Base-by-base conservation (phyloP, 2,797 vertebrate species). In the Crenichthys baileyi region DNA sequence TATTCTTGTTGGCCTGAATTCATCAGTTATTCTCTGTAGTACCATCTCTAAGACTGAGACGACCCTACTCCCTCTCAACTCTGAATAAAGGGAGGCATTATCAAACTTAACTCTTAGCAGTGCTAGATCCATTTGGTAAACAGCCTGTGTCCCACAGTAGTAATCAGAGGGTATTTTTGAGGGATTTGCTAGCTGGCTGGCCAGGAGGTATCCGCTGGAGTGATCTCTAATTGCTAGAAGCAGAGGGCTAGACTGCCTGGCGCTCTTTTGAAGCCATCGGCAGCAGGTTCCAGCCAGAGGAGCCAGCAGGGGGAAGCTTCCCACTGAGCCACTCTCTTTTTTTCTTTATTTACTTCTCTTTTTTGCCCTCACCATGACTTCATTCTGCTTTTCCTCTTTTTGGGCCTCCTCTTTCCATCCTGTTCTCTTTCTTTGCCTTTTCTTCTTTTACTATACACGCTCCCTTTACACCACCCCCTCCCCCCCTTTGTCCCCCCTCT, bases 151-250 rank as follows among this genome's bases (percentile, higher is more conserved):
- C 94, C 93, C 93, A 92, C 92, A 93, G 94, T 93, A 92, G 92
- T 95, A 95, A 94, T 95, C 94, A 94, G 92, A 93, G 94, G 92
- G 92, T 93, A 94, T 95, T 94, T 95, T 93, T 92, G 93, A 94
- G 92, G 93, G 94, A 94, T 94, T 94, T 94, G 92, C 92, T 92
- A 92, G 90, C 93, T 92, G 93, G 90, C 93, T 91, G 92, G 93
- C 91, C 93, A 92, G 94, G 94, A 94, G 93, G 93, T 92, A 93
- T 93, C 93, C 91, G 91, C 93, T 93, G 93, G 92, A 93, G 91
- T 93, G 92, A 94, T 94, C 94, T 94, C 92, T 94, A 95, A 95
- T 95, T 94, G 94, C 94, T 93, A 92, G 91, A 93, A 93, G 93
- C 92, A 85, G 91, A 92, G 93, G 92, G 89, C 93, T 90, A 93